These are phyloP conservation scores for Ictidomys tridecemlineatus DNA, from an alignment of 2,113 vertebrate genomes.

Conservation along the genomic window DNA sequence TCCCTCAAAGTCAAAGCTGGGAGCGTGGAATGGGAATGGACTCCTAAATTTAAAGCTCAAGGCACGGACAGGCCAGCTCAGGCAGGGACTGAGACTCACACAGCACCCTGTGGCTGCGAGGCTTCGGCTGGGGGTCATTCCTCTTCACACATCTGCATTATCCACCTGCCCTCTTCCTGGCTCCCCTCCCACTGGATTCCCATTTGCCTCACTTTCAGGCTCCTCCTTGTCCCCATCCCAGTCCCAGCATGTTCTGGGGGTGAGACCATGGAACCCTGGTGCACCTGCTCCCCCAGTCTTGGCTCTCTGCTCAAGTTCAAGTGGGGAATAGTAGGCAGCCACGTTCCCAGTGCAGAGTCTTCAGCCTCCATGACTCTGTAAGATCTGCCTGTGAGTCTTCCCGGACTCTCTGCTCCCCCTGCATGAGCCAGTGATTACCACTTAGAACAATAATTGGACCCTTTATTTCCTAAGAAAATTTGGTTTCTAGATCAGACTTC, in stretches of 20 bases:
- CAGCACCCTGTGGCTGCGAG: fast-evolving
- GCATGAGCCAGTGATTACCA: constrained; percentile 74
- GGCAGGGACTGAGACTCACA: neutral
- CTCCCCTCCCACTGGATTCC: neutral
- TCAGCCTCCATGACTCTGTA: neutral
- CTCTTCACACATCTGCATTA: no score
- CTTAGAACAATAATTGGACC: constrained; percentile 73
- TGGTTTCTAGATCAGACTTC: constrained; percentile 72
- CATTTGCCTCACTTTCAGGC: neutral
- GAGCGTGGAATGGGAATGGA: fast-evolving
- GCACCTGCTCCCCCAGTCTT: neutral
- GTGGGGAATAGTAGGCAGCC: neutral
- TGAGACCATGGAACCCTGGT: neutral
- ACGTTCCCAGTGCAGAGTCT: neutral
- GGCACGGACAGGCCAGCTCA: no score
- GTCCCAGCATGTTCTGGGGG: neutral
- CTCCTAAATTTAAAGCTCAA: neutral
- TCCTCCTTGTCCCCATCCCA: neutral
- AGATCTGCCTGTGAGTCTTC: neutral
- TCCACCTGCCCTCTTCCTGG: neutral
- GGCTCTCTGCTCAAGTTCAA: neutral
- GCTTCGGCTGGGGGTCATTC: fast-evolving
- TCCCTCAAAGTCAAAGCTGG: neutral
- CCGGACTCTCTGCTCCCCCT: constrained; percentile 48
- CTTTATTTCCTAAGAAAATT: constrained; percentile 77